Base-by-base conservation (phyloP, 2,797 vertebrate genomes). In the Molothrus ater region DNA sequence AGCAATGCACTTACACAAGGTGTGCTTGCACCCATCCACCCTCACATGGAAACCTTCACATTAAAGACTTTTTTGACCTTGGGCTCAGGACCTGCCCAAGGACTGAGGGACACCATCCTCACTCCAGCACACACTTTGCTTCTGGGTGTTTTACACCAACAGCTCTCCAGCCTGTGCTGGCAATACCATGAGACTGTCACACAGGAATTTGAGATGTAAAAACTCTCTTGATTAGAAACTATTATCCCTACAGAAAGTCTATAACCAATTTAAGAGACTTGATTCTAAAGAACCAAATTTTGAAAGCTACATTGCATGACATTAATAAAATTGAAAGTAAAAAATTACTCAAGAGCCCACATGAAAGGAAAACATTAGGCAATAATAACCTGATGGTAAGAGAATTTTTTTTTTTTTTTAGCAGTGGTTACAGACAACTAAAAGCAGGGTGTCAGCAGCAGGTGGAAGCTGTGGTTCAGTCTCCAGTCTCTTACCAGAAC, bases 281-380 rank as follows among this genome's bases (percentile, higher is more conserved):
- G 3, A 59, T 78, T 65, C 66, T 47, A 56, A 72, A 86, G 40
- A 90, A 53, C 21, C n/a, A 21, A n/a, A 54, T 68, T 88, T 40
- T 91, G 48, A 92, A 89, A 92, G 74, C 29, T 36, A 20, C 17
- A 61, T 40, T 45, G 50, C 0, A 0, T 45, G 64, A 84, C 57
- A 57, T 51, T 25, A 92, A 88, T 68, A 85, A 65, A 97, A 96
- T 84, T 83, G 95, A 79, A 96, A 97, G 80, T 84, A 94, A 87
- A 96, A 96, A 86, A 93, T 96, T 1, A 97, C 92, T 98, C 96
- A 96, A 59, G 86, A 95, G 80, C 88, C 96, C 97, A 97, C 97
- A 98, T 97, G 86, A 97, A 97, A 97, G 95, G 76, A 13, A 68
- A 91, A 92, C 34, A 60, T 71, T 72, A 83, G 78, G 40, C 85